Evolutionary conservation across 1,140 invertebrate species (phyloP).

Genomic region (Anagrus nilaparvatae): DNA sequence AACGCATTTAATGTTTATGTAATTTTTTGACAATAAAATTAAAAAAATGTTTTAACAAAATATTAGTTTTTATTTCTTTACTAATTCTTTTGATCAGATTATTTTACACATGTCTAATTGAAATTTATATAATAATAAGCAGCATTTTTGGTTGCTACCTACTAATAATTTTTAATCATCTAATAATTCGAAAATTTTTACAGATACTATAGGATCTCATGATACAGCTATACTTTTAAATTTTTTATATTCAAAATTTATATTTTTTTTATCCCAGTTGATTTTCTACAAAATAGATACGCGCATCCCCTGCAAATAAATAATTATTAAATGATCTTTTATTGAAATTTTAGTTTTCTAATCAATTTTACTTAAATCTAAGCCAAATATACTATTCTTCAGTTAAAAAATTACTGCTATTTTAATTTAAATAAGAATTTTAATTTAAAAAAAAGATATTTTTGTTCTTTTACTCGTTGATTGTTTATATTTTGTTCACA

Average conservation of each 20-base stretch:
- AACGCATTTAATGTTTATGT: neutral
- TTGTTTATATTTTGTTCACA: no score
- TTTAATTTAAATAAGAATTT: no score
- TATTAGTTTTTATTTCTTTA: neutral
- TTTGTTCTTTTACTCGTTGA: no score
- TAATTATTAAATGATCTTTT: neutral
- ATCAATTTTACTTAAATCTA: constrained; percentile 14
- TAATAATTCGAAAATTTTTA: constrained; percentile 18
- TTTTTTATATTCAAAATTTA: constrained; percentile 15
- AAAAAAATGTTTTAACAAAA: neutral
- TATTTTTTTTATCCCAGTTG: constrained; percentile 4
- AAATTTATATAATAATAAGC: constrained; percentile 9
- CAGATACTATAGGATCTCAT: constrained; percentile 16
- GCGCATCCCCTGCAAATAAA: constrained; percentile 17
- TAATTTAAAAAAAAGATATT: no score
- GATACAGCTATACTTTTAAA: constrained; percentile 14
- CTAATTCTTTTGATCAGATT: neutral
- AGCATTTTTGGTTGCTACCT: constrained; percentile 8
- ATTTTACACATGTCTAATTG: neutral
- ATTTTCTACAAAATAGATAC: constrained; percentile 16
- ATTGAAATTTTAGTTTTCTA: neutral
- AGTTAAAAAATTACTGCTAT: constrained; percentile 15
- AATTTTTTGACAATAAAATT: neutral
- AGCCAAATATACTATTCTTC: constrained; percentile 12
- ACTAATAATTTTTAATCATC: constrained; percentile 15